Evolutionary conservation across 2,888 invertebrate species (phyloP), one percentile per base, ranked within the genome.

Genomic region (Rhogogaster chlorosoma): DNA sequence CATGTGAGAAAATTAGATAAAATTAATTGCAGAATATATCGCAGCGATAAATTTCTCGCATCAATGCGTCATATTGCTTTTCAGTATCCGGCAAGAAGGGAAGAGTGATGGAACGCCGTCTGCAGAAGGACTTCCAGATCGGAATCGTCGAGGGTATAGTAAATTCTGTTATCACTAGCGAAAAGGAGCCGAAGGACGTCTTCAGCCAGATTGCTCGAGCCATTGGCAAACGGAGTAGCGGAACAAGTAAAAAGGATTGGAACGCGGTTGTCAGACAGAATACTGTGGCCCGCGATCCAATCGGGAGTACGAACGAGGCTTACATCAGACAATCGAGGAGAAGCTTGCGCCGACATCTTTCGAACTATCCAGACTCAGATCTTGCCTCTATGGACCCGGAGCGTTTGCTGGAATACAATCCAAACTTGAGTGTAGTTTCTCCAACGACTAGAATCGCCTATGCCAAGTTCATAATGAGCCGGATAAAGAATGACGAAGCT

Each of bases 101-200:
- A 3, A 96, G 97, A 92, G 96, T 97, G 5, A 97, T 98, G 97
- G 98, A 98, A 91, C 95, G 98, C 26, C 95, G 98, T 53, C 96
- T 98, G 22, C 95, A 98, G 83, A 98, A 98, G 92, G 98, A 98
- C 94, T 98, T 98, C 95, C 98, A 98, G 91, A 98, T 98, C 87
- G 98, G 98, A 15, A 96, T 97, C 84, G 97, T 98, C 0, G 98
- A 98, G 91, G 97, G 96, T 4, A 95, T 98, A 53, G 96, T 97
- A 38, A 96, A 95, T 87, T 97, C 97, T 87, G 96, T 96, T 77
- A 95, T 96, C 86, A 95, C 95, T 0, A 94, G 93, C n/a, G 96
- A 96, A 32, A 96, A 95, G 87, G 96, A 95, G 29, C 95, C 96
- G 0, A 96, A 96, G 87, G 98, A 98, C 91, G 96, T 98, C 0